Percentiles rank a stretch among this genome's conserved stretches.
Evolutionary conservation across 2,888 invertebrate species (phyloP).

Genomic region (Eupithecia subumbrata): DNA sequence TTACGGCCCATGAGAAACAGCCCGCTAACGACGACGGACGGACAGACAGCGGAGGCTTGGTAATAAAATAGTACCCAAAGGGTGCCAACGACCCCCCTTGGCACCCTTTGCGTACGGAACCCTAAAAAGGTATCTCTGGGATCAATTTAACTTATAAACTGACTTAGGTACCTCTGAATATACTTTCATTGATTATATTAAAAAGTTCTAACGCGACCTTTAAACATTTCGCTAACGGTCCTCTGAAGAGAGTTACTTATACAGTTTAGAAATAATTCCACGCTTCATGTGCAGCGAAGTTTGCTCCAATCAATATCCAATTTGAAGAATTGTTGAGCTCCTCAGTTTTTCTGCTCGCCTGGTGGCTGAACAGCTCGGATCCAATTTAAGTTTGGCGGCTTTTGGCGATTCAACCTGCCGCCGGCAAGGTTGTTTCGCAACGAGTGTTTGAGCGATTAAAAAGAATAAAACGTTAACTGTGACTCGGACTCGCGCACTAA

Average conservation of each 20-base stretch:
- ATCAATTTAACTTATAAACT: background rate
- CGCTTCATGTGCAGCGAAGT: conserved; percentile 21
- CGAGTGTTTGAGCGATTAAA: background rate
- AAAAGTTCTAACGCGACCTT: background rate
- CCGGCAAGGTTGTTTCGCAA: background rate
- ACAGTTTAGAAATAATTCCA: conserved; percentile 22
- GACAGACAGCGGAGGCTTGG: no score
- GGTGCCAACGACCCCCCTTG: no score
- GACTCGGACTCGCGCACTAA: no score
- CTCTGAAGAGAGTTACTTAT: conserved; percentile 10
- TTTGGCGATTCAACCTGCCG: conserved; percentile 58
- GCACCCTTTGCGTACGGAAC: no score
- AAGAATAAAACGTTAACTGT: no score
- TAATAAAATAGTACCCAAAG: no score
- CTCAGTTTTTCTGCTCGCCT: conserved; percentile 54
- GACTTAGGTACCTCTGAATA: background rate
- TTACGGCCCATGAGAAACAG: no score
- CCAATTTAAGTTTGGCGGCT: conserved; percentile 73
- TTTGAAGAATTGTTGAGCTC: conserved; percentile 54
- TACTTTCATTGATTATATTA: background rate
- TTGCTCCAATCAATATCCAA: conserved; percentile 51
- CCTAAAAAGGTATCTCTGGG: background rate
- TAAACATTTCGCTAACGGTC: background rate
- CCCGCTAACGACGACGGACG: no score
- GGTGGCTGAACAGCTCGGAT: conserved; percentile 52